Evolutionary conservation across 1,140 invertebrate species (phyloP).

Genomic region (Adelges cooleyi): DNA sequence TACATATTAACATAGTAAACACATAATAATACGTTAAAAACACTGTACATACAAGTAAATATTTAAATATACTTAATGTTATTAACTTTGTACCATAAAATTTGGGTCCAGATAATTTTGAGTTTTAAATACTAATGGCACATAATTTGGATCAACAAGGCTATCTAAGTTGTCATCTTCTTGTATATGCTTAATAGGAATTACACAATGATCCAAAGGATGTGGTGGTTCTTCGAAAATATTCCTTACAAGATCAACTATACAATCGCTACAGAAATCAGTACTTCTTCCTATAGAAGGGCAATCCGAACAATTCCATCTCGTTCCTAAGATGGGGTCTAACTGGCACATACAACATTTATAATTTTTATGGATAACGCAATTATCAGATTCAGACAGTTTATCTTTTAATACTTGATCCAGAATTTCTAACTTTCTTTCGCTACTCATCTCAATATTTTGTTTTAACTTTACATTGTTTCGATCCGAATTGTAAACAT

Average conservation of each 20-base stretch:
- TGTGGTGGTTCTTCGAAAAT: slow-evolving; percentile 39
- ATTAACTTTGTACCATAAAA: slow-evolving; percentile 34
- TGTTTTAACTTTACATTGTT: neutral
- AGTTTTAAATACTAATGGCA: slow-evolving; percentile 37
- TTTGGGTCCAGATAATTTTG: slow-evolving; percentile 46
- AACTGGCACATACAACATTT: slow-evolving; percentile 55
- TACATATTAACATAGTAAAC: no score
- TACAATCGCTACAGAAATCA: slow-evolving; percentile 45
- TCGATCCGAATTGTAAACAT: slow-evolving; percentile 10
- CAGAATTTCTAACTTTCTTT: slow-evolving; percentile 1
- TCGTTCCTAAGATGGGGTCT: slow-evolving; percentile 51
- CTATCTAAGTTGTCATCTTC: slow-evolving; percentile 32
- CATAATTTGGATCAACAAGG: slow-evolving; percentile 41
- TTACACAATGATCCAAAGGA: slow-evolving; percentile 30
- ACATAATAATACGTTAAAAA: no score
- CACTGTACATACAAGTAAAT: no score
- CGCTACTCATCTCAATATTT: slow-evolving; percentile 8
- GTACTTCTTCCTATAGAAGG: slow-evolving; percentile 37
- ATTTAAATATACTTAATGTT: no score
- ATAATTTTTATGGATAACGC: slow-evolving; percentile 16
- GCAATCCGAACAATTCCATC: slow-evolving; percentile 59
- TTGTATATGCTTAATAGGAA: slow-evolving; percentile 36
- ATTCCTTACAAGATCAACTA: slow-evolving; percentile 36
- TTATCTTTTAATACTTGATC: slow-evolving; percentile 6
- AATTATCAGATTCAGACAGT: slow-evolving; percentile 13